Evolutionary conservation across 2,888 invertebrate species (phyloP).

Genomic region (Synanthedon andrenaeformis): DNA sequence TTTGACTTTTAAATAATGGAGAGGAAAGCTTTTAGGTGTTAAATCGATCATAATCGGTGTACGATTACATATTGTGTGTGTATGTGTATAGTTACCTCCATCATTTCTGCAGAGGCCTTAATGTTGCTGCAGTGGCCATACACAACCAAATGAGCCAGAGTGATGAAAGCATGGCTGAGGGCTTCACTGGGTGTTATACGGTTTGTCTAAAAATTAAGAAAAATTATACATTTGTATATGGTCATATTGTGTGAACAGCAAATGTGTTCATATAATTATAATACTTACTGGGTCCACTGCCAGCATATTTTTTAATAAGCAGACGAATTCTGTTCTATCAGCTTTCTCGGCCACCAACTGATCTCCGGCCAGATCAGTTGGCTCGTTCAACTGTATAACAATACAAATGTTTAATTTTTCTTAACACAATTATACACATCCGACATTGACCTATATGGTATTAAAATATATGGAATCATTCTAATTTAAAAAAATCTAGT

Average conservation of each 20-base stretch:
- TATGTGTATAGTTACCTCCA: conserved; percentile 90
- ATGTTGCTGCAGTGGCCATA: conserved; percentile 98
- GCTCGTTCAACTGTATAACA: conserved; percentile 82
- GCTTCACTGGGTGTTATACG: conserved; percentile 97
- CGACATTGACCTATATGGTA: not conserved
- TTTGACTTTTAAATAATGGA: no score
- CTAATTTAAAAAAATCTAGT: no score
- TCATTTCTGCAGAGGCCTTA: conserved; percentile 97
- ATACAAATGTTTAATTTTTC: not conserved
- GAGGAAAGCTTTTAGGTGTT: no score
- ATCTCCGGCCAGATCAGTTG: conserved; percentile 91
- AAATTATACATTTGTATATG: not conserved
- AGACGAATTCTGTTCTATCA: conserved; percentile 97
- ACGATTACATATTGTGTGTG: no score
- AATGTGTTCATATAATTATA: not conserved
- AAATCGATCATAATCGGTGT: no score
- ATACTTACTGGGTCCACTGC: conserved; percentile 91
- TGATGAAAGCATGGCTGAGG: conserved; percentile 93
- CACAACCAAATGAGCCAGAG: conserved; percentile 92
- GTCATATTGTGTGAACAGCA: not conserved
- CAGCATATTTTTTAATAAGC: conserved; percentile 96
- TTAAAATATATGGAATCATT: not conserved
- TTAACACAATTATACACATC: no score
- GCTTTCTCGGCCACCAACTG: conserved; percentile 97
- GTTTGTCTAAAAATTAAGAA: conserved; percentile 74